Evolutionary conservation across 64 coral and sea anemone genomes (phyloP), one percentile per base, ranked within the genome.

Genomic region (Porites australiensis): DNA sequence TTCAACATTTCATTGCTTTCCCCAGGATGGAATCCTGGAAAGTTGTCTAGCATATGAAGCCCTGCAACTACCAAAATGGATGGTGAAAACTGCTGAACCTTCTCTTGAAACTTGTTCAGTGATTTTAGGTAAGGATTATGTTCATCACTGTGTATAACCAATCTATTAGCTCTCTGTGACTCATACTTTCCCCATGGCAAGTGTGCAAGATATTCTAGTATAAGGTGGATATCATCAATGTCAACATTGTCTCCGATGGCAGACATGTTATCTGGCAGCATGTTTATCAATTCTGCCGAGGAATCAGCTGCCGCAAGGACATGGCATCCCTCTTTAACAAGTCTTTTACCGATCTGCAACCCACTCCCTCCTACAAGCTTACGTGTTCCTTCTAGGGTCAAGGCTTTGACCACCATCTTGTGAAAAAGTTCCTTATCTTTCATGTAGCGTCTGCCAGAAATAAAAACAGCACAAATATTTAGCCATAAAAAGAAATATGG

Each of bases 1-100:
- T 79, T 72, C 45, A 98, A 65, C 7, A 90, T 61, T 16, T 89
- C 4, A 15, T 13, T 65, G 83, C 93, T 98, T 13, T 98, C 89
- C 2, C 86, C 93, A 16, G 22, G 83, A 23, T 92, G 95, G 16
- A 92, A 98, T 16, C 60, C 81, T 19, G 96, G 96, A 77, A 98
- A 98, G 57, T 89, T 94, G 66, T 98, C 96, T 53, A 98, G 62
- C 93, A 95, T 98, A 21, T 98, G 96, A 58, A 98, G 64, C 49
- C 96, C 96, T 14, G 88, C 47, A 85, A 98, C 60, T 4, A 92
- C 83, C 16, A 98, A 23, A 8, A 88, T 44, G 4, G 75, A 57
- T 13, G 96, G 96, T 6, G 82, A 82, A 54, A 95, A 83, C 21
- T 81, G 18, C n/a, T 88, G 75, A 3, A 89, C n/a, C 27, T 79